Base-by-base conservation (phyloP, 2,888 invertebrate species). In the Leptura quadrifasciata region DNA sequence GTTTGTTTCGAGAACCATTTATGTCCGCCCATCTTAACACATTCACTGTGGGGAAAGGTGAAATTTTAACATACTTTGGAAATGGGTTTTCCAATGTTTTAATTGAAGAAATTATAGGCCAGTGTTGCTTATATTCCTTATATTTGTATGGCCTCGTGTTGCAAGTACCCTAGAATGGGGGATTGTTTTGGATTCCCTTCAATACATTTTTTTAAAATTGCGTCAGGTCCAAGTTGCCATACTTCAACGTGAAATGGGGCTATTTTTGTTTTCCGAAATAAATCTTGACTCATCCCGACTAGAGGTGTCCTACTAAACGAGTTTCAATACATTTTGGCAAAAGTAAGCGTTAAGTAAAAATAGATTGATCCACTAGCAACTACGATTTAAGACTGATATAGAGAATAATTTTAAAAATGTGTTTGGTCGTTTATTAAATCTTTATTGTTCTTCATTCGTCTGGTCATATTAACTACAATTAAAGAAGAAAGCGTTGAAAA, bases 401-500 rank as follows among this genome's bases (percentile, higher is more conserved):
- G 63, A 63, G 10, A 39, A 17, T 18, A 39, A 63, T 63, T 63
- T 63, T 15, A 63, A 63, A 63, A 63, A 61, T 61, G 61, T 31
- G 17, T 17, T 61, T 35, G 6, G 1, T 35, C 17, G 39, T 39
- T 39, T 39, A 39, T 39, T 39, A 12, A 35, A 35, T 15, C 12
- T 39, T 63, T 63, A 35, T 63, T 63, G 35, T 63, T 47, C 39
- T 47, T 39, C 12, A 15, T 39, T 47, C 17, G 47, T 47, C 47
- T n/a, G n/a, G 47, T 39, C 63, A 20, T 20, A 63, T 63, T 63
- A 63, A n/a, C 35, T 63, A 18, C 31, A 27, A 60, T n/a, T 60
- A 27, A 31, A 63, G 35, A 17, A 39, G 35, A 63, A 63, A 39
- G 17, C 39, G 20, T 39, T 18, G 63, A 63, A 63, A 63, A 63